Conservation (phyloP, 2,888 invertebrate genomes). For the Drosophila subquinaria region DNA sequence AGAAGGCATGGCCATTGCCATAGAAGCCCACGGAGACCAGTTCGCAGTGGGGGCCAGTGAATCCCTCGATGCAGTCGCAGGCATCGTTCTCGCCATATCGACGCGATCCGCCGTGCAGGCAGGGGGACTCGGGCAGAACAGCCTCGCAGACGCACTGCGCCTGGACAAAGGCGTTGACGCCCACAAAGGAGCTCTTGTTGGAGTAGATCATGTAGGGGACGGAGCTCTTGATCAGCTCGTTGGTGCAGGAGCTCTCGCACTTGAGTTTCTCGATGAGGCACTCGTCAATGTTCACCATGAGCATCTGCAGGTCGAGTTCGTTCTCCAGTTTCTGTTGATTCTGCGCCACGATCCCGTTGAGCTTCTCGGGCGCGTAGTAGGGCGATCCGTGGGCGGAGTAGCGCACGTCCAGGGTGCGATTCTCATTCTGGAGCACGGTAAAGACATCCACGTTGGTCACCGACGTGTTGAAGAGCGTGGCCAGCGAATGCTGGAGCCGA, state of each 20-base stretch:
- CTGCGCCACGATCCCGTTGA: conserved; percentile 93
- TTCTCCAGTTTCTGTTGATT: conserved; percentile 90
- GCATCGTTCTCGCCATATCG: conserved; percentile 87
- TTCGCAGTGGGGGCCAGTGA: conserved; percentile 96
- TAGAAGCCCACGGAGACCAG: conserved; percentile 94
- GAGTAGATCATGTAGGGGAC: conserved; percentile 94
- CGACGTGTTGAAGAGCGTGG: conserved; percentile 91
- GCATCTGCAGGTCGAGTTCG: conserved; percentile 90
- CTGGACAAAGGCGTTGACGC: conserved; percentile 93
- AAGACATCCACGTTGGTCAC: conserved; percentile 96
- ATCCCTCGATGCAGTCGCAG: conserved; percentile 93
- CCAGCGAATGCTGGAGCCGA: conserved; percentile 87
- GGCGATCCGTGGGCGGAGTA: conserved; percentile 98
- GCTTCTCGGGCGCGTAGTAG: conserved; percentile 94
- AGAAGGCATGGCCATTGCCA: conserved; percentile 97
- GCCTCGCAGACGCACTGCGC: conserved; percentile 90
- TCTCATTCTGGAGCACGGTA: conserved; percentile 91
- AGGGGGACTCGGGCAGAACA: conserved; percentile 83
- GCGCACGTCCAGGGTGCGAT: conserved; percentile 91
- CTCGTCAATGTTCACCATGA: conserved; percentile 96
- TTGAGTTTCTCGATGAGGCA: conserved; percentile 92
- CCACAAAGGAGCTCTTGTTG: conserved; percentile 97
- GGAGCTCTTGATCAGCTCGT: conserved; percentile 90
- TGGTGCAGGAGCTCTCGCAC: conserved; percentile 92
- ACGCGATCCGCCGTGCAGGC: conserved; percentile 91